Evolutionary conservation across 2,113 vertebrate species (phyloP), one percentile per base, ranked within the genome.

Genomic region (Chamaea fasciata): DNA sequence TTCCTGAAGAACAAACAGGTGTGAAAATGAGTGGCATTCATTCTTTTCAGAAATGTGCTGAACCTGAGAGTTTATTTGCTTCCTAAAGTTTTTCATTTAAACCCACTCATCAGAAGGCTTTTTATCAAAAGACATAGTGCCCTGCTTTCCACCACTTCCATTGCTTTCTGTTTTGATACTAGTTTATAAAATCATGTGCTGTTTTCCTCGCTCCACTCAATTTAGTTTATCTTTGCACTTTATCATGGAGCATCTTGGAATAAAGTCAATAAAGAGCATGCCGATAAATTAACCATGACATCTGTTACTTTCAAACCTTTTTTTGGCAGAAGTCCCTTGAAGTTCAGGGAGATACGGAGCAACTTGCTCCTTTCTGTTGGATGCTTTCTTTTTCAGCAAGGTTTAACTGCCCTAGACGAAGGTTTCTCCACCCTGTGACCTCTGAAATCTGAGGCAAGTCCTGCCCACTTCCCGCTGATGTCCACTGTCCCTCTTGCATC

Each of bases 401-500:
- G 47, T 83, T 84, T 91, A 73, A 41, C 11, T 82, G 10, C 71
- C 10, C 41, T 87, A 56, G 26, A 11, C 74, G 33, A 31, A 89
- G 26, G 13, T 80, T 80, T 86, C 33, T 49, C 33, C 3, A 65
- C 20, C 14, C 9, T 1, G 3, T 74, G 49, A 52, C 49, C 16
- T 44, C 46, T 73, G 62, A 91, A 75, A 27, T 82, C 52, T 87
- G 44, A 78, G n/a, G n/a, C 26, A 63, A 63, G 50, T 41, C 26
- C 57, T 90, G 26, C 33, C 55, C 0, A 1, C 6, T 9, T 67
- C 37, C 1, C 0, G 0, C 14, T 73, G 20, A 33, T 62, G 50
- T 37, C 46, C 49, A 17, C 10, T 68, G 21, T 71, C 49, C 15
- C 28, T 14, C 18, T 23, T 85, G 37, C 17, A 15, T 71, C 65